These are phyloP conservation scores for Rhagium mordax DNA, from an alignment of 2,888 invertebrate genomes.

Conservation along the genomic window DNA sequence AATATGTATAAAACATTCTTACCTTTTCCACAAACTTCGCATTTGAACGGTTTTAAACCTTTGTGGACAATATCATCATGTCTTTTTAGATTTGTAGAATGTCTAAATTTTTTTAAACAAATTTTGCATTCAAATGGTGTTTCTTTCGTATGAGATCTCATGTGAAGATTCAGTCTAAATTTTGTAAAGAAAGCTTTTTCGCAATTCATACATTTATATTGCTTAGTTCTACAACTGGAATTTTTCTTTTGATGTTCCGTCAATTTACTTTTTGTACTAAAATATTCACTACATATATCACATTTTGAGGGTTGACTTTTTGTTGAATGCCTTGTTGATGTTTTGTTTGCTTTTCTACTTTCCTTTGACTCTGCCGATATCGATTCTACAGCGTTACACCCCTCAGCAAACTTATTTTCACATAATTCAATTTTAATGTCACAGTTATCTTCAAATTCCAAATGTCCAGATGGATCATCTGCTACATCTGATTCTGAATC, in stretches of 20 bases:
- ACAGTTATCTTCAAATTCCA: constrained; percentile 17
- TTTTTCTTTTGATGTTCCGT: constrained; percentile 29
- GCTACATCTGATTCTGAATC: background rate
- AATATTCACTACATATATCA: constrained; percentile 15
- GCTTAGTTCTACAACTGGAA: constrained; percentile 30
- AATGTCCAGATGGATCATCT: background rate
- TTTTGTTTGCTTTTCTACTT: background rate
- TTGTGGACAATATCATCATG: constrained; percentile 50
- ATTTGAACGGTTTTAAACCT: constrained; percentile 54
- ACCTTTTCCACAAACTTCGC: constrained; percentile 57
- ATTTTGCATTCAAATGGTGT: constrained; percentile 45
- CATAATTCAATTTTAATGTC: constrained; percentile 6
- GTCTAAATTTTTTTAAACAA: constrained; percentile 44
- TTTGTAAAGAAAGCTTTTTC: constrained; percentile 38
- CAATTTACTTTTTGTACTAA: constrained; percentile 21
- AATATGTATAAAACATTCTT: constrained; percentile 2
- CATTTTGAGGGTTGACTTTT: constrained; percentile 23
- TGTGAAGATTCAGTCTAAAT: constrained; percentile 38
- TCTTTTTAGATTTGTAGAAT: constrained; percentile 43
- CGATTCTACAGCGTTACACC: background rate
- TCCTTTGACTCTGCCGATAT: background rate
- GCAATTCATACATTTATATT: constrained; percentile 39
- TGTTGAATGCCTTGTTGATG: background rate
- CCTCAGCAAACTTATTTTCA: background rate
- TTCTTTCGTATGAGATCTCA: constrained; percentile 42